Percentiles rank a stretch among this genome's conserved stretches.
Evolutionary conservation across 1,140 invertebrate species (phyloP).

Genomic region (Drosophila ohnishii): DNA sequence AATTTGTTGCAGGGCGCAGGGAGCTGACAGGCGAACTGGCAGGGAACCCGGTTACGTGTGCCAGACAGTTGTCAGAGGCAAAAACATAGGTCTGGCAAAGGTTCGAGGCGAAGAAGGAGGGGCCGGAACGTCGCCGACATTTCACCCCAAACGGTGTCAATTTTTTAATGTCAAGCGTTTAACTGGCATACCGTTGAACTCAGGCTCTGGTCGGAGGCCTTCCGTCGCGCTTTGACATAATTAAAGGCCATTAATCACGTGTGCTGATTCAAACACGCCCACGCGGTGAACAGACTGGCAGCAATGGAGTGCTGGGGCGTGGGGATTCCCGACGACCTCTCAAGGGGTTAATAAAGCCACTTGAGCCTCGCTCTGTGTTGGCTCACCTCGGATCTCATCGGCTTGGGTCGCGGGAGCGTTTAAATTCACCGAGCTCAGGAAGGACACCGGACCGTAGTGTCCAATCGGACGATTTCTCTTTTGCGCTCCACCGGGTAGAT

Average conservation of each 20-base stretch:
- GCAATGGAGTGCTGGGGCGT: background rate
- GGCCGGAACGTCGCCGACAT: constrained; percentile 66
- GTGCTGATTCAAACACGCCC: constrained; percentile 80
- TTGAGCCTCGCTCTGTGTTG: constrained; percentile 32
- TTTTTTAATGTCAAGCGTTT: constrained; percentile 82
- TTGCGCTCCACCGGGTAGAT: constrained; percentile 7
- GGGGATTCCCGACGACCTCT: constrained; percentile 23
- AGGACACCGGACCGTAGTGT: constrained; percentile 49
- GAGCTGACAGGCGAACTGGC: constrained; percentile 34
- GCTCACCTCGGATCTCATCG: constrained; percentile 16
- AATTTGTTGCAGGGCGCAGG: constrained; percentile 49
- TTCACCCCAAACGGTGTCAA: constrained; percentile 82
- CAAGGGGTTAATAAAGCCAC: constrained; percentile 76
- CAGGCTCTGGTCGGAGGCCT: constrained; percentile 27
- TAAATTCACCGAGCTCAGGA: constrained; percentile 42
- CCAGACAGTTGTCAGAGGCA: constrained; percentile 74
- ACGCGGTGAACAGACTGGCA: constrained; percentile 20
- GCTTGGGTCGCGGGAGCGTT: constrained; percentile 35
- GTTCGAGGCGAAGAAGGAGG: constrained; percentile 1
- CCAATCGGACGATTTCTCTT: constrained; percentile 66
- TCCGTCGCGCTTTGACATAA: constrained; percentile 74
- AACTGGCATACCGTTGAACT: constrained; percentile 68
- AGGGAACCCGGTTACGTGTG: constrained; percentile 62
- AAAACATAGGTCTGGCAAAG: constrained; percentile 32
- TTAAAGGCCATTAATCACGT: constrained; percentile 82